Percentiles rank a stretch among this genome's conserved stretches.
These are phyloP conservation scores for Neocrepidodera transversa DNA, from an alignment of 2,888 invertebrate genomes.

Conservation along the genomic window DNA sequence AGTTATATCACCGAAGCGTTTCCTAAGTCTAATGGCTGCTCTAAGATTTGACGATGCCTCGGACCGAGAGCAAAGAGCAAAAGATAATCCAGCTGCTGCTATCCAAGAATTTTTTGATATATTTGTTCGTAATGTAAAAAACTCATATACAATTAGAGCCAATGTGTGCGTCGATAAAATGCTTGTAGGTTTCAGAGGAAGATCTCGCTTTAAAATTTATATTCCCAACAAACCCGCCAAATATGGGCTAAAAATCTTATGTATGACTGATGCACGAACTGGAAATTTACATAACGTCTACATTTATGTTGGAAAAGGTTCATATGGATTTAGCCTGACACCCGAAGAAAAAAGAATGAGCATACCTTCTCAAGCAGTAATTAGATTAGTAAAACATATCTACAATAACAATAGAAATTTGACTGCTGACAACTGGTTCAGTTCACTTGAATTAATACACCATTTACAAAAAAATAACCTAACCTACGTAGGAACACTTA, in stretches of 20 bases:
- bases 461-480: slow-evolving; percentile 3
- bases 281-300: neutral
- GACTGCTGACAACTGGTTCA: slow-evolving; percentile 1
- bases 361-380: slow-evolving; percentile 1
- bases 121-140: neutral
- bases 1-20: slow-evolving; percentile 11
- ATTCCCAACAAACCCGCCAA: neutral
- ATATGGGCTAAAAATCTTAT: neutral
- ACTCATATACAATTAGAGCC: neutral
- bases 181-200: slow-evolving; percentile 1
- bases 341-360: neutral
- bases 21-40: slow-evolving; percentile 6
- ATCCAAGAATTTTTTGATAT: neutral
- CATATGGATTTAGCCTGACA: too few species aligned
- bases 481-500: neutral
- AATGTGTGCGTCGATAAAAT: slow-evolving; percentile 1
- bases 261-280: slow-evolving; percentile 2
- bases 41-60: too few species aligned
- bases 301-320: neutral
- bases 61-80: slow-evolving; percentile 6
- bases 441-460: neutral
- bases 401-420: slow-evolving; percentile 2
- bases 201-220: slow-evolving; percentile 4
- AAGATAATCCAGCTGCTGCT: neutral
- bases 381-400: too few species aligned